These are phyloP conservation scores for Microctenopoma lineatum DNA, from an alignment of 2,797 vertebrate species.

Conservation along the genomic window DNA sequence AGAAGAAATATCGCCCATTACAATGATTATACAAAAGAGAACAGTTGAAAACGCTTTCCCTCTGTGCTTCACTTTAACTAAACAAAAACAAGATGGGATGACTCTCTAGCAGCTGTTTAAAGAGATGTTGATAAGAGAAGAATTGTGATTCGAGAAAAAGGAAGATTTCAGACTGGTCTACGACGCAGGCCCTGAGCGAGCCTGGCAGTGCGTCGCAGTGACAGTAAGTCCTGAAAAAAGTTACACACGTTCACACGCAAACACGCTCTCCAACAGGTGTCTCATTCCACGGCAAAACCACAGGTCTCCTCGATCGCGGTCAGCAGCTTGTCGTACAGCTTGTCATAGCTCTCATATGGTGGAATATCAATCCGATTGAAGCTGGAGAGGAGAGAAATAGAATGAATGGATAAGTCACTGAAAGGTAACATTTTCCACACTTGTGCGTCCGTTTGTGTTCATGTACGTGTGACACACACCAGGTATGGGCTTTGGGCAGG, in stretches of 20 bases:
- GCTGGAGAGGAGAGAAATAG: slow-evolving; percentile 72
- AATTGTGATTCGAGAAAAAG: slow-evolving; percentile 49
- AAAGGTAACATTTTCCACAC: too few relatives aligned
- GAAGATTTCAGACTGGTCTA: slow-evolving; percentile 62
- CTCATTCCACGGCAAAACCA: slow-evolving; percentile 95
- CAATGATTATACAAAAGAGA: neutral
- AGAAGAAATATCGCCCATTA: neutral
- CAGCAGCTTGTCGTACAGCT: slow-evolving; percentile 94
- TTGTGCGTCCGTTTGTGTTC: neutral
- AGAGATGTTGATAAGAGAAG: slow-evolving; percentile 43
- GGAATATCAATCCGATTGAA: slow-evolving; percentile 99
- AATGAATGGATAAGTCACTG: neutral
- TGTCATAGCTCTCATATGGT: slow-evolving; percentile 96
- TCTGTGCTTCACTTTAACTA: slow-evolving; percentile 28
- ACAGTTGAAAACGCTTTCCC: slow-evolving; percentile 15
- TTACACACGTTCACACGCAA: slow-evolving; percentile 12
- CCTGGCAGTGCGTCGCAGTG: slow-evolving; percentile 13
- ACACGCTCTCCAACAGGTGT: slow-evolving; percentile 11
- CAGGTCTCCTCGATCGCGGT: slow-evolving; percentile 98
- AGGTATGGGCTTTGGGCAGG: slow-evolving; percentile 97
- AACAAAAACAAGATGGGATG: slow-evolving; percentile 12
- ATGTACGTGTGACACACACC: slow-evolving; percentile 77
- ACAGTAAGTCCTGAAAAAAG: slow-evolving; percentile 42
- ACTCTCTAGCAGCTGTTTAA: slow-evolving; percentile 72
- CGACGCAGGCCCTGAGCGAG: slow-evolving; percentile 21